phyloP scores from a whole-genome alignment of 1,140 invertebrate genomes.

The Drosophila paulistorum region DNA sequence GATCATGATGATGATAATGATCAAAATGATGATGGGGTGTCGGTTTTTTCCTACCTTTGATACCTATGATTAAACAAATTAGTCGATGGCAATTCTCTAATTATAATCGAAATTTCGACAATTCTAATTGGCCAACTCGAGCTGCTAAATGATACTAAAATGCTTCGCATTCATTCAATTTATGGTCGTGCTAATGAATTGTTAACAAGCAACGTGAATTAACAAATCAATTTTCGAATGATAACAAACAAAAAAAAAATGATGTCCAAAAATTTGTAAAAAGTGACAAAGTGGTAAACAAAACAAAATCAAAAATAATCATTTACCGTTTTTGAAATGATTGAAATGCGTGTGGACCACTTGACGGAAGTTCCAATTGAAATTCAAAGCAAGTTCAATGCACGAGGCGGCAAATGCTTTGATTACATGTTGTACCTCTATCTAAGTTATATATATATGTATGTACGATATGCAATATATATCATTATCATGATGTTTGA shows the following conservation, averaged over 20 bases:
- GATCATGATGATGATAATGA: slow-evolving; percentile 13
- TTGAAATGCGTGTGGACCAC: slow-evolving; percentile 8
- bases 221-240: slow-evolving; percentile 70
- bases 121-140: slow-evolving; percentile 11
- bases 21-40: background rate
- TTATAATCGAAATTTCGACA: background rate
- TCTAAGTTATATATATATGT: background rate
- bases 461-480: background rate
- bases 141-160: slow-evolving; percentile 60
- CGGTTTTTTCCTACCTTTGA: background rate
- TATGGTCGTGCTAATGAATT: slow-evolving; percentile 64
- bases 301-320: slow-evolving; percentile 2
- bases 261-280: too few species aligned
- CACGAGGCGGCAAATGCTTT: slow-evolving; percentile 50
- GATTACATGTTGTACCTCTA: background rate
- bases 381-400: slow-evolving; percentile 65
- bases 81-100: background rate
- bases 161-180: slow-evolving; percentile 45
- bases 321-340: slow-evolving; percentile 14
- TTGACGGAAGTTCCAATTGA: slow-evolving; percentile 50
- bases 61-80: slow-evolving; percentile 1
- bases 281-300: slow-evolving; percentile 34
- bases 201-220: slow-evolving; percentile 63
- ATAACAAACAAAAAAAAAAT: slow-evolving; percentile 43
- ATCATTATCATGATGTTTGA: slow-evolving; percentile 27